Evolutionary conservation across 2,113 vertebrate genomes (phyloP), one percentile per base, ranked within the genome.

Genomic region (Columba livia): DNA sequence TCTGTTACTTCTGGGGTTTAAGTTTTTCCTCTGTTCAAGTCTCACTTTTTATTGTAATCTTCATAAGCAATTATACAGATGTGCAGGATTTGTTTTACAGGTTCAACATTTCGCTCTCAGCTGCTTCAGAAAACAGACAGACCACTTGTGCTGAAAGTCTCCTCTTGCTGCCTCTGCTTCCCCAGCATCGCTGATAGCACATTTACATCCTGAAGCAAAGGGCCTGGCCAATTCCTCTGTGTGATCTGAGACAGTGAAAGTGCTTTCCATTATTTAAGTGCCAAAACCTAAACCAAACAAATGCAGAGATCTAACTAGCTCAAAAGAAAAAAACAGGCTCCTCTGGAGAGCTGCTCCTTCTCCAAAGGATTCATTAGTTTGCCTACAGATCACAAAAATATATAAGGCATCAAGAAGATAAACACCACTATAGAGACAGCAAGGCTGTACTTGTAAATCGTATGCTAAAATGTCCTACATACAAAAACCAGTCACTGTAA

Each of bases 181-280:
- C 34, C 21, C 50, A 38, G 62, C 70, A 69, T 40, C 1, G 6
- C 31, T 0, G 0, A n/a, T 0, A 10, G n/a, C 42, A 61, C 15
- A 6, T 36, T 79, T 65, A 8, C 5, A 29, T 25, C 36, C 64
- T 16, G 32, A 83, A 61, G 29, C 34, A 38, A 90, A 85, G 38
- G 56, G 11, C 26, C 29, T 38, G 73, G 6, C 29, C 2, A 1
- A 36, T 60, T 73, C 50, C 44, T 69, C 64, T 44, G 34, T 5
- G 12, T 13, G 5, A 50, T 75, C n/a, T 16, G 36, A 83, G 54
- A 47, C 24, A 44, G 36, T 62, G 23, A 65, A 77, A 88, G 38
- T 28, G 5, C 11, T 94, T 36, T 73, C 31, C 24, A 6, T 53
- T 57, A 72, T 11, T 32, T 10, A 29, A 20, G 24, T 61, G 28